These are phyloP conservation scores for Nomia melanderi DNA, from an alignment of 1,140 invertebrate genomes.

Conservation along the genomic window DNA sequence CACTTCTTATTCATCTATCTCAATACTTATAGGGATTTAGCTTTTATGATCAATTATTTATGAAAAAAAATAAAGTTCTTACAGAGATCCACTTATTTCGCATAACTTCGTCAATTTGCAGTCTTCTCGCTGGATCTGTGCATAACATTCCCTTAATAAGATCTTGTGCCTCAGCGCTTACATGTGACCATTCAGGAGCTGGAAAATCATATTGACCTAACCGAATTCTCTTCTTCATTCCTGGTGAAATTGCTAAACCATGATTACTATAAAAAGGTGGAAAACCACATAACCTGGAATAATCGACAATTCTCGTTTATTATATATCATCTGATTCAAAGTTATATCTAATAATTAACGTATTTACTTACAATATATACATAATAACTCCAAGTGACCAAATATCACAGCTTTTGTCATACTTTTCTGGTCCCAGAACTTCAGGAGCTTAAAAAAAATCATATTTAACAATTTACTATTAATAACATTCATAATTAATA, in stretches of 20 bases:
- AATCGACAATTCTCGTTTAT: slow-evolving; percentile 49
- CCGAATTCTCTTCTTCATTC: slow-evolving; percentile 99
- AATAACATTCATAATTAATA: slow-evolving; percentile 3
- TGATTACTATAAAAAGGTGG: slow-evolving; percentile 99
- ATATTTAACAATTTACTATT: neutral
- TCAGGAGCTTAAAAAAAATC: slow-evolving; percentile 88
- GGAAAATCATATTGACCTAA: slow-evolving; percentile 98
- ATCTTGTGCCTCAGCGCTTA: slow-evolving; percentile 96
- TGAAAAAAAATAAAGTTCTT: slow-evolving; percentile 75
- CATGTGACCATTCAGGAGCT: slow-evolving; percentile 96
- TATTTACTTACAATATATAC: slow-evolving; percentile 94
- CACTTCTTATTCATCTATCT: too few species aligned
- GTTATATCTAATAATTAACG: slow-evolving; percentile 1
- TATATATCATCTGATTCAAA: too few species aligned
- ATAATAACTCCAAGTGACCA: slow-evolving; percentile 99
- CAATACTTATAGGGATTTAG: too few species aligned
- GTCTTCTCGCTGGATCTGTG: slow-evolving; percentile 94
- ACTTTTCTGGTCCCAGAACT: slow-evolving; percentile 97
- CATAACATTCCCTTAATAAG: slow-evolving; percentile 96
- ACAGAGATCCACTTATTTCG: slow-evolving; percentile 94
- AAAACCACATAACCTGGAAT: slow-evolving; percentile 94
- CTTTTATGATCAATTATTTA: too few species aligned
- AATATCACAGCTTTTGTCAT: slow-evolving; percentile 99
- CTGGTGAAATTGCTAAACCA: slow-evolving; percentile 97
- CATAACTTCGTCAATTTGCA: slow-evolving; percentile 95